Base-by-base conservation (phyloP, 2,797 vertebrate species). In the Diplodus sargus region DNA sequence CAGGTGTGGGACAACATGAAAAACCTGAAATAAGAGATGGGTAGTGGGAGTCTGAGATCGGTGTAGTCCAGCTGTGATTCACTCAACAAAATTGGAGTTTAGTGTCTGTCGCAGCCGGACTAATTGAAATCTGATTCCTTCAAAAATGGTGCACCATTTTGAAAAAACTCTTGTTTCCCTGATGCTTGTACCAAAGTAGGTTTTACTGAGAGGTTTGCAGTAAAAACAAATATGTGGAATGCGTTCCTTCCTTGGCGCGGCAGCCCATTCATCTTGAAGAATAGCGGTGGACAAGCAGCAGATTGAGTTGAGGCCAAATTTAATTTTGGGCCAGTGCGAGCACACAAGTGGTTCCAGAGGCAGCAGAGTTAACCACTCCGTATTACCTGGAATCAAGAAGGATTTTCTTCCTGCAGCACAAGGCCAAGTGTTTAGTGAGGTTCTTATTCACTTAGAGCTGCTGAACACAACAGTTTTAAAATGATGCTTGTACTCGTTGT, bases 1-100 rank as follows among this genome's bases (percentile, higher is more conserved):
- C 80, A 93, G 90, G 93, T 95, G 92, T 90, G 83, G 88, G 87
- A 82, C 57, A 59, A 77, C 89, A 88, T 71, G 71, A 70, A 79
- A 75, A 79, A 70, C 30, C 66, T 90, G 92, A 88, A 93, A 94
- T 77, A 51, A 51, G 91, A 93, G 87, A 89, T 66, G 83, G 70
- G 70, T 34, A 58, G 51, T 67, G 25, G 34, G 48, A 43, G 64
- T 73, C 62, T 74, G 59, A 58, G 67, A 79, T 42, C 84, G 74
- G 30, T 70, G 53, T 14, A 39, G 56, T 81, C 71, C 84, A 91
- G 81, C 86, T 89, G 90, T 69, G 76, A 70, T 78, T 82, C 78
- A 84, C 89, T 87, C 51, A 84, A 66, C 61, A 67, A 78, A 90
- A 91, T 91, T 75, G 77, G 67, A 84, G 63, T 78, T 76, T 5